Evolutionary conservation across 2,113 vertebrate genomes (phyloP), one percentile per base, ranked within the genome.

Genomic region (Hippocampus abdominalis): DNA sequence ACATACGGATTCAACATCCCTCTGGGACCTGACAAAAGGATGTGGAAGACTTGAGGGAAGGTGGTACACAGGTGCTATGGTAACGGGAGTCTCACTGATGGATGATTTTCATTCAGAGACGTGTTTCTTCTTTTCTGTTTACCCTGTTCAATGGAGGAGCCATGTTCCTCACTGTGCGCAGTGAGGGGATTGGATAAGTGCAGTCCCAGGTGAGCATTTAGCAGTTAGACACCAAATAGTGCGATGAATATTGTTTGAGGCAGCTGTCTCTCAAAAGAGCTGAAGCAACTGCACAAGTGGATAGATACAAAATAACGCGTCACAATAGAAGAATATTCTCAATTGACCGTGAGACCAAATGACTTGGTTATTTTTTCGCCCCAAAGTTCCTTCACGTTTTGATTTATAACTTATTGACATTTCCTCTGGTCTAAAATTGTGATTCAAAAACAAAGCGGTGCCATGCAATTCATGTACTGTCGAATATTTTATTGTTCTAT

Each of bases 191-290:
- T 88, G 89, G 83, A 71, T 88, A 12, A 64, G 70, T 32, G 60
- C 42, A 61, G 69, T 87, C 86, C 88, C 89, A 72, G 76, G 85
- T 78, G 89, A 73, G 82, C 83, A 81, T 84, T 84, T 87, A 86
- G 88, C 77, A 71, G 80, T 77, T 74, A 82, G 78, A 78, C 64
- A 75, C 66, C 60, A 80, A 76, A 77, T 71, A 79, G 60, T 78
- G 75, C 71, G 64, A 60, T 71, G 64, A 84, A 72, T 61, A 71
- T 69, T 64, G 70, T 77, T 23, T 70, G 72, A 73, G 60, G 66
- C 71, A 77, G 73, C 69, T 77, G 71, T 80, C 65, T 83, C 74
- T 75, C 79, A 77, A 73, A 64, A 65, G 29, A 64, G 49, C 67
- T 60, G 72, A 77, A 77, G 59, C 62, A 72, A 66, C 49, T 72